A percentile compares a stretch with the other conserved stretches of the same genome.
Evolutionary conservation across 2,113 vertebrate genomes (phyloP).

Genomic region (Eptatretus burgeri): DNA sequence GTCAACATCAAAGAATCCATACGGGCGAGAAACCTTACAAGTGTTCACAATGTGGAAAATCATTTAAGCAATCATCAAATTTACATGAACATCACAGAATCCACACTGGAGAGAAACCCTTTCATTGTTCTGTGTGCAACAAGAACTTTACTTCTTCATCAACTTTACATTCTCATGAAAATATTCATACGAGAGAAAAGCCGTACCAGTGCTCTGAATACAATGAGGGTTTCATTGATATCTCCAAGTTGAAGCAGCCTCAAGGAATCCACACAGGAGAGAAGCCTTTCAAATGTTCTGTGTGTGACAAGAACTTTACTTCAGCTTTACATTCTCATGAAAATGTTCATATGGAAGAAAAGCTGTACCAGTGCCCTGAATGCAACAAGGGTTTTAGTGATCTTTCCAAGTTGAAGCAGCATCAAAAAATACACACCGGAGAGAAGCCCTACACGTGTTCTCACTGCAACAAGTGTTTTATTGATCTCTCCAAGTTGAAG

Average conservation of each 20-base stretch:
- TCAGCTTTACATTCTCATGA: neutral
- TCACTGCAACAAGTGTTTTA: neutral
- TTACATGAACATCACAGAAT: slow-evolving; percentile 16
- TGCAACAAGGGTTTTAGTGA: neutral
- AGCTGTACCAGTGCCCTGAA: neutral
- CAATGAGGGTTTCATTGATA: neutral
- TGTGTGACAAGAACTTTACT: neutral
- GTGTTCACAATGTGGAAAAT: slow-evolving; percentile 57
- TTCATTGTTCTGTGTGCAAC: too few relatives aligned
- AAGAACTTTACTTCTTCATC: too few relatives aligned
- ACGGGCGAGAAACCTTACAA: slow-evolving; percentile 85
- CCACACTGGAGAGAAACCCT: too few relatives aligned
- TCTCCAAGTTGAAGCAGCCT: neutral
- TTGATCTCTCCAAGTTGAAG: neutral
- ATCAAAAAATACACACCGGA: neutral
- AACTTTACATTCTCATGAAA: too few relatives aligned
- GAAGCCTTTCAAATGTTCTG: neutral
- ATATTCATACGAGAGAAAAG: neutral
- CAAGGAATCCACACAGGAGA: neutral
- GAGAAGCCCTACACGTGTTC: neutral
- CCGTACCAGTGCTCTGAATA: neutral
- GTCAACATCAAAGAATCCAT: too few relatives aligned
- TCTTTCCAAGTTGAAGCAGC: neutral
- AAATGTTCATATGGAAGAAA: neutral
- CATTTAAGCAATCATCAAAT: slow-evolving; percentile 72